These are phyloP conservation scores for Tiliacea citrago DNA, from an alignment of 2,888 invertebrate genomes.

Conservation along the genomic window DNA sequence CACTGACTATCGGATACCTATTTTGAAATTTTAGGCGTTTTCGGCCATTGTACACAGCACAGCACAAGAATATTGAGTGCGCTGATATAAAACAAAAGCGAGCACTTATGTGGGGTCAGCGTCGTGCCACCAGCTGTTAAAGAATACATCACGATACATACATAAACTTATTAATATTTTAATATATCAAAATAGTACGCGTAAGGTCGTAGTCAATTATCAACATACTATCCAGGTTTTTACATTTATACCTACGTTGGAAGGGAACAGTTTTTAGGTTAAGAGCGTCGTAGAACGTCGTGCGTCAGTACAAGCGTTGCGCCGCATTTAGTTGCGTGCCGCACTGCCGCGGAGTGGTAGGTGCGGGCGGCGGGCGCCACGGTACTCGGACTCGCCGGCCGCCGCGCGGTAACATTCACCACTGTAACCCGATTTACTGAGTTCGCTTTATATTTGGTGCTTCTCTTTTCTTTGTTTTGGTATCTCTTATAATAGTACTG, in stretches of 20 bases:
- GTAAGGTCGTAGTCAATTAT: slow-evolving; percentile 44
- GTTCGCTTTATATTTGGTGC: slow-evolving; percentile 56
- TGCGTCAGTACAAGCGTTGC: too few species aligned
- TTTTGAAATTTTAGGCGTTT: neutral
- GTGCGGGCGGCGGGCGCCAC: too few species aligned
- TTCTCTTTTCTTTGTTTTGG: slow-evolving; percentile 33
- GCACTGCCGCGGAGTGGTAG: too few species aligned
- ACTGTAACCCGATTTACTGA: slow-evolving; percentile 58
- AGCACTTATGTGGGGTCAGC: slow-evolving; percentile 1
- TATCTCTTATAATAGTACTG: too few species aligned
- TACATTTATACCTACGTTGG: slow-evolving; percentile 73
- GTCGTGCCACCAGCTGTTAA: neutral
- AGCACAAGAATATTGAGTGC: neutral
- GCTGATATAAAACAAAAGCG: neutral
- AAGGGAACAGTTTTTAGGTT: slow-evolving; percentile 65
- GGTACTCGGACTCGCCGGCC: slow-evolving; percentile 63
- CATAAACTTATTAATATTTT: neutral
- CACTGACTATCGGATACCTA: neutral
- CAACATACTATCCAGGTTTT: slow-evolving; percentile 64
- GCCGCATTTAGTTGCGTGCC: too few species aligned
- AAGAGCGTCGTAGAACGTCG: slow-evolving; percentile 22
- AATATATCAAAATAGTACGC: slow-evolving; percentile 10
- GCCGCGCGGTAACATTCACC: slow-evolving; percentile 67
- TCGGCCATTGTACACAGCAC: too few species aligned
- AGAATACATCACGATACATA: neutral